Conservation (phyloP, 2,797 vertebrate genomes). For the Myotis planiceps region DNA sequence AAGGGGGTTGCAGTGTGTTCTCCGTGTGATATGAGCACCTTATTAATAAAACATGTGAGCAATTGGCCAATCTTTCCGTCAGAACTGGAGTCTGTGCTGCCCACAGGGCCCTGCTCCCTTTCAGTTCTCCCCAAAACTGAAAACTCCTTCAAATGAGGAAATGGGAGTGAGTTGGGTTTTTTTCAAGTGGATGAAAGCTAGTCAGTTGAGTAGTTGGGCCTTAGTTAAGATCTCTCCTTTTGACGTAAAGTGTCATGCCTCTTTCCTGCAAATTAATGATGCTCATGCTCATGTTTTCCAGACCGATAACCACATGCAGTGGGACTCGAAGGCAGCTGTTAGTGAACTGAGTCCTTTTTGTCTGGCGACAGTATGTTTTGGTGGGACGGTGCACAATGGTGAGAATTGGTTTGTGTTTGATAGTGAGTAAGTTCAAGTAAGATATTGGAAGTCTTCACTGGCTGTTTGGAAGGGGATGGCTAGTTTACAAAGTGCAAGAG, state of each 20-base stretch:
- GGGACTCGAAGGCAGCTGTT: conserved; percentile 31
- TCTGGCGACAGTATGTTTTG: neutral
- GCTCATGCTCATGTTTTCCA: conserved; percentile 27
- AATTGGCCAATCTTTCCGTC: neutral
- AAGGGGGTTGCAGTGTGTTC: neutral
- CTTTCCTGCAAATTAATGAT: neutral
- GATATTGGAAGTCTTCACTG: neutral
- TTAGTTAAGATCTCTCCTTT: conserved; percentile 34
- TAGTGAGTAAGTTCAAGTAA: neutral
- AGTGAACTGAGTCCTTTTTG: neutral
- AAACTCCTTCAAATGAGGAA: conserved; percentile 26
- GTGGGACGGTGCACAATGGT: neutral
- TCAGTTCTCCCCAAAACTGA: neutral
- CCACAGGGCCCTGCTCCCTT: neutral
- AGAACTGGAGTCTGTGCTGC: neutral
- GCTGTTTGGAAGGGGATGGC: neutral
- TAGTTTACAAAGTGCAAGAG: neutral
- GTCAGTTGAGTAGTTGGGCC: neutral
- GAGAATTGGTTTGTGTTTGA: neutral
- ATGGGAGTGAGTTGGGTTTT: neutral
- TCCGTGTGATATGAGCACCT: neutral
- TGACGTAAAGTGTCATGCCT: neutral
- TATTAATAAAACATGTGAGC: neutral
- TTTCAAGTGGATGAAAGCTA: neutral
- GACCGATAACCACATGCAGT: neutral